These are phyloP conservation scores for Eristalis tenax DNA, from an alignment of 2,888 invertebrate genomes.

Conservation along the genomic window DNA sequence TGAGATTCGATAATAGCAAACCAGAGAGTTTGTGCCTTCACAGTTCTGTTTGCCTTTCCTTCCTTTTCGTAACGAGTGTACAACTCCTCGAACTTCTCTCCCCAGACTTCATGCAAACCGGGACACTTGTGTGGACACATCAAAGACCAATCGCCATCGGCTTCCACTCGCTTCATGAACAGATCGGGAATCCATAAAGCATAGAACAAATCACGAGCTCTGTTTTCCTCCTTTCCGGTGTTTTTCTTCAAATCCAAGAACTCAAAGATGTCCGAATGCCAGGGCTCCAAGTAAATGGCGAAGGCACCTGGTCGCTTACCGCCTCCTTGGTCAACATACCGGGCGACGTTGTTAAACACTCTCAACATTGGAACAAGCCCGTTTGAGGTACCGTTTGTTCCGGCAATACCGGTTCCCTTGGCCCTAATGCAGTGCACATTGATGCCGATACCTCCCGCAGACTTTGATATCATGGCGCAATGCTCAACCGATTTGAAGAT, in stretches of 20 bases:
- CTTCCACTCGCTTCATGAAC: constrained; percentile 97
- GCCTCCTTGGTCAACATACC: constrained; percentile 98
- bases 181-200: constrained; percentile 99
- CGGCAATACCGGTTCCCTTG: constrained; percentile 94
- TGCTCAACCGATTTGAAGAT: constrained; percentile 95
- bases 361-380: constrained; percentile 97
- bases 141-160: constrained; percentile 93
- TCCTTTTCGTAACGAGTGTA: constrained; percentile 94
- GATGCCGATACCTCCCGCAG: constrained; percentile 98
- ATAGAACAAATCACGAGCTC: constrained; percentile 97
- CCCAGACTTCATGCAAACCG: constrained; percentile 95
- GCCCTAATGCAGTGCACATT: constrained; percentile 98
- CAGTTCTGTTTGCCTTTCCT: constrained; percentile 85
- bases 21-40: constrained; percentile 95
- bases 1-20: constrained; percentile 96
- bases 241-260: constrained; percentile 97
- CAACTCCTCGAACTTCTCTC: constrained; percentile 94
- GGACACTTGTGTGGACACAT: constrained; percentile 98
- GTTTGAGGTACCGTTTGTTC: constrained; percentile 96
- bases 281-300: constrained; percentile 98
- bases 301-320: constrained; percentile 99
- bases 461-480: constrained; percentile 97
- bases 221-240: constrained; percentile 95
- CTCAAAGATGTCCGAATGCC: constrained; percentile 98
- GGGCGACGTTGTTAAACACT: constrained; percentile 96